phyloP scores from a whole-genome alignment of 2,888 invertebrate genomes.

The Drosophila anomelani region DNA sequence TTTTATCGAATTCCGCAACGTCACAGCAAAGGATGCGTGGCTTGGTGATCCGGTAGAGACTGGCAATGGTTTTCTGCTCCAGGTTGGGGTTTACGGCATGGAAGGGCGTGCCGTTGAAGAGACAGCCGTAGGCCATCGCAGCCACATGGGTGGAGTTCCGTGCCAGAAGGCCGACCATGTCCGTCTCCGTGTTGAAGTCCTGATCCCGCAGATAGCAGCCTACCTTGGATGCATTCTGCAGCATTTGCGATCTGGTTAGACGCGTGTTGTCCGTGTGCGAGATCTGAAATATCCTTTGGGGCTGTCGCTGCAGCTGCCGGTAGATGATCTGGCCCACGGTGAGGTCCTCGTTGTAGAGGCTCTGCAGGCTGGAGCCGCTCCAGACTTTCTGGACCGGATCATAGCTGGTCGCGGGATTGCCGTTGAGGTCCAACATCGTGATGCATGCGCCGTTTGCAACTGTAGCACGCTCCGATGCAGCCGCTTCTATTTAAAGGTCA shows the following conservation, averaged over 20 bases:
- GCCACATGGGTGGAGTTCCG: constrained; percentile 71
- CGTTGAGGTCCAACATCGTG: constrained; percentile 58
- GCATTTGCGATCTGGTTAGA: constrained; percentile 60
- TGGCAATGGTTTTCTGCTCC: constrained; percentile 59
- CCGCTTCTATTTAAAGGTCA: constrained; percentile 50
- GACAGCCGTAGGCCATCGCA: constrained; percentile 70
- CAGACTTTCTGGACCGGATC: constrained; percentile 56
- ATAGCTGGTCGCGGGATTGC: constrained; percentile 54
- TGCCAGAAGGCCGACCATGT: constrained; percentile 73
- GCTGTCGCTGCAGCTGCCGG: constrained; percentile 58
- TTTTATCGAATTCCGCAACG: constrained; percentile 61
- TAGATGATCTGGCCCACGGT: constrained; percentile 73
- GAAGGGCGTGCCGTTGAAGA: constrained; percentile 74
- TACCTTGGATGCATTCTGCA: constrained; percentile 63
- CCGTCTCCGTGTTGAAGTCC: constrained; percentile 55
- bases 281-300: constrained; percentile 69
- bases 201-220: constrained; percentile 55
- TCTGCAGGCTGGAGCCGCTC: constrained; percentile 53
- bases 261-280: constrained; percentile 65
- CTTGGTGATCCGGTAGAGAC: constrained; percentile 66
- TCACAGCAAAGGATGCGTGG: constrained; percentile 76
- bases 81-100: constrained; percentile 68
- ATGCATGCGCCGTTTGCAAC: constrained; percentile 37
- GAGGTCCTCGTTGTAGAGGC: constrained; percentile 62
- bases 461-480: constrained; percentile 11